Evolutionary conservation across 1,140 invertebrate species (phyloP).

Genomic region (Lasaia peninsularis): DNA sequence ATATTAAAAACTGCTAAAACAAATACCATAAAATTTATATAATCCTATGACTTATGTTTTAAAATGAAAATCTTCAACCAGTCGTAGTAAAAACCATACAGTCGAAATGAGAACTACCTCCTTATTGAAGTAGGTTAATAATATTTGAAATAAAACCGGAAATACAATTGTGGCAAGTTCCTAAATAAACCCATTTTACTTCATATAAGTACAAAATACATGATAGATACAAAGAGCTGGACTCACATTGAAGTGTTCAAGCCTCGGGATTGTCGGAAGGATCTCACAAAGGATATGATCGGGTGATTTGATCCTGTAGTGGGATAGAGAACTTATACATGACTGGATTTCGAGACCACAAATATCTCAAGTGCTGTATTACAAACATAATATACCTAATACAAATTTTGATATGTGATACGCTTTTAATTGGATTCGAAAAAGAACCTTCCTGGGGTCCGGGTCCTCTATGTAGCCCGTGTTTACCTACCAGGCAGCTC

Average conservation of each 20-base stretch:
- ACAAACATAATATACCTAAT: slow-evolving; percentile 4
- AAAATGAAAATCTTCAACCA: no score
- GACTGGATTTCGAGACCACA: slow-evolving; percentile 51
- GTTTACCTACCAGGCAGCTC: no score
- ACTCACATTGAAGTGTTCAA: neutral
- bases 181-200: neutral
- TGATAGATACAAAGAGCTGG: neutral
- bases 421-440: no score
- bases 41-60: no score
- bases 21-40: no score
- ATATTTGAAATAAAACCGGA: neutral
- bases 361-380: slow-evolving; percentile 37
- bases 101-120: no score
- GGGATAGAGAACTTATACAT: slow-evolving; percentile 42
- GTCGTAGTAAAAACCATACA: no score
- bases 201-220: neutral
- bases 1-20: no score
- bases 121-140: neutral
- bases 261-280: slow-evolving; percentile 37
- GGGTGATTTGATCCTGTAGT: slow-evolving; percentile 66
- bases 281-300: slow-evolving; percentile 42
- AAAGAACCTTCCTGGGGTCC: no score
- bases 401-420: neutral
- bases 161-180: neutral
- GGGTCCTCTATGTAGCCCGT: no score